These are phyloP conservation scores for Lophura swinhoii DNA, from an alignment of 2,797 vertebrate species.

Conservation along the genomic window DNA sequence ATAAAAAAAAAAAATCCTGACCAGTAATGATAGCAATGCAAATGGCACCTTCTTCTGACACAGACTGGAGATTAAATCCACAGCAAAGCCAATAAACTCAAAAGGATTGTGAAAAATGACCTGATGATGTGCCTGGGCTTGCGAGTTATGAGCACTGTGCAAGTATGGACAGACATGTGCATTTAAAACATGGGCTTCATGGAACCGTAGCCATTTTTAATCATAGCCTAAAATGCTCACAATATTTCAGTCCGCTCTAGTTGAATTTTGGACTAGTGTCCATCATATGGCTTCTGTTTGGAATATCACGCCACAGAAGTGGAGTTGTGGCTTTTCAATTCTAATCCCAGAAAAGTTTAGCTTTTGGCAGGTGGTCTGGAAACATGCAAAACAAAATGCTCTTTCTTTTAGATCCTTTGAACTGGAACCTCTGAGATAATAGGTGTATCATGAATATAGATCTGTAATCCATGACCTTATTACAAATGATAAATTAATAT, in stretches of 20 bases:
- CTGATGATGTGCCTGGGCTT: neutral
- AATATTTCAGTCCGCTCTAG: neutral
- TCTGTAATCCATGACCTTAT: conserved; percentile 67
- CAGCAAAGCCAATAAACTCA: neutral
- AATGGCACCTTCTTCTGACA: neutral
- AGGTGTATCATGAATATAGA: conserved; percentile 56
- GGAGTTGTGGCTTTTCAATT: neutral
- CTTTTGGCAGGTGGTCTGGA: neutral
- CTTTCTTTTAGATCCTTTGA: neutral
- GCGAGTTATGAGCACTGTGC: neutral
- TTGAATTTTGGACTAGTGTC: neutral
- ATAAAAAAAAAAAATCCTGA: neutral
- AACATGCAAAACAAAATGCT: neutral
- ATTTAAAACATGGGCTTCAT: neutral
- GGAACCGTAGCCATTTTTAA: neutral
- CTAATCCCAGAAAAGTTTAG: neutral
- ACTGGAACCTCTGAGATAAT: conserved; percentile 58
- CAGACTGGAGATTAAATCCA: neutral
- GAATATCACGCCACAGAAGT: neutral
- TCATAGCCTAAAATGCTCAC: neutral
- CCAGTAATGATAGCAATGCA: neutral
- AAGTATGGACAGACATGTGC: neutral
- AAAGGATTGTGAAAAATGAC: neutral
- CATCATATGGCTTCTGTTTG: neutral
- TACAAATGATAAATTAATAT: conserved; percentile 74